A percentile compares a stretch with the other conserved stretches of the same genome.
These are phyloP conservation scores for Spicauda simplicius DNA, from an alignment of 2,888 invertebrate species.

Conservation along the genomic window DNA sequence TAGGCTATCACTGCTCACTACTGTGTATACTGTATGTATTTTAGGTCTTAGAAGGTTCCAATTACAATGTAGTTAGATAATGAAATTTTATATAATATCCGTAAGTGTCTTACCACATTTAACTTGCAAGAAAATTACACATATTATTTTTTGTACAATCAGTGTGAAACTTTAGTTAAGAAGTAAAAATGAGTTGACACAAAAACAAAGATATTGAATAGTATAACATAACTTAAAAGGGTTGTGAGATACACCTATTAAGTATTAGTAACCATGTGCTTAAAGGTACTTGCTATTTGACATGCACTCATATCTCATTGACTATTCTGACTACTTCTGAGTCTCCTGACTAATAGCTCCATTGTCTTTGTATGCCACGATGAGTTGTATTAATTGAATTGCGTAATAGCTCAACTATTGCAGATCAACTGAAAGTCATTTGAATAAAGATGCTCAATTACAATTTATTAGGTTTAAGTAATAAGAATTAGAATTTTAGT, in stretches of 20 bases:
- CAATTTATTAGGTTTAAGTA: not conserved
- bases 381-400: constrained; percentile 35
- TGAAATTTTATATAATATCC: no score
- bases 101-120: no score
- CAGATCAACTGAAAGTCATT: constrained; percentile 4
- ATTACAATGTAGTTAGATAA: no score
- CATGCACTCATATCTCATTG: constrained; percentile 32
- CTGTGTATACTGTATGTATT: no score
- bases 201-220: no score
- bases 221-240: constrained; percentile 13
- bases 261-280: constrained; percentile 1
- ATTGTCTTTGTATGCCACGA: constrained; percentile 30
- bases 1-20: no score
- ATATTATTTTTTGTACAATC: no score
- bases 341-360: constrained; percentile 13
- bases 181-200: no score
- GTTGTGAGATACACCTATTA: not conserved
- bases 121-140: no score
- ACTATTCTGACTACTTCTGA: constrained; percentile 10
- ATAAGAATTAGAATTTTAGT: not conserved
- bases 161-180: no score
- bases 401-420: constrained; percentile 14
- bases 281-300: constrained; percentile 16
- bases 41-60: no score
- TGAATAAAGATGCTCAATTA: constrained; percentile 10